Evolutionary conservation across 2,797 vertebrate species (phyloP).

Genomic region (Fundulus diaphanus): DNA sequence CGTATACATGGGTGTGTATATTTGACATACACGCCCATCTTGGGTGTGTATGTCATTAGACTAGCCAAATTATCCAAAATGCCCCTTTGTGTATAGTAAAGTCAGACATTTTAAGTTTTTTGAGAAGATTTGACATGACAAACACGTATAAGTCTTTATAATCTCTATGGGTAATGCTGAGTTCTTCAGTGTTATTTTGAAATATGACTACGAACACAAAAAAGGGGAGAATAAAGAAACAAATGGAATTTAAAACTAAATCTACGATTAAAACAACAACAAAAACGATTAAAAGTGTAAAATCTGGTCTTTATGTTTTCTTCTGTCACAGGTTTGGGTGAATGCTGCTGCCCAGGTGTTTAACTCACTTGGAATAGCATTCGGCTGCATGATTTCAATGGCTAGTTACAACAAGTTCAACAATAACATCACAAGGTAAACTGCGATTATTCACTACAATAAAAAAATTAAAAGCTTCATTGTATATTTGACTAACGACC

Average conservation of each 20-base stretch:
- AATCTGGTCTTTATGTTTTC: background rate
- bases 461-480: background rate
- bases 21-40: too few species aligned
- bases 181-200: background rate
- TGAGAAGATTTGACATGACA: background rate
- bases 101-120: background rate
- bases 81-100: background rate
- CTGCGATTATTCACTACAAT: background rate
- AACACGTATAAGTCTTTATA: background rate
- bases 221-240: background rate
- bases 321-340: conserved; percentile 77
- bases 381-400: conserved; percentile 82
- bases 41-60: background rate
- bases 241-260: conserved; percentile 2
- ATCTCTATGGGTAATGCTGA: background rate
- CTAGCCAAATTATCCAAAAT: background rate
- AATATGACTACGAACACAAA: background rate
- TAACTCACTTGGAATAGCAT: conserved; percentile 82
- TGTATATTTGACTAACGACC: background rate
- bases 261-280: too few species aligned
- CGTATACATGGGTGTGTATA: too few species aligned
- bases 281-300: too few species aligned
- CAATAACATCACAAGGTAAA: conserved; percentile 81
- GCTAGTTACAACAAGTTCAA: conserved; percentile 84
- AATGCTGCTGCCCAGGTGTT: conserved; percentile 84